phyloP scores from a whole-genome alignment of 1,140 invertebrate species.

The Latrodectus geometricus region DNA sequence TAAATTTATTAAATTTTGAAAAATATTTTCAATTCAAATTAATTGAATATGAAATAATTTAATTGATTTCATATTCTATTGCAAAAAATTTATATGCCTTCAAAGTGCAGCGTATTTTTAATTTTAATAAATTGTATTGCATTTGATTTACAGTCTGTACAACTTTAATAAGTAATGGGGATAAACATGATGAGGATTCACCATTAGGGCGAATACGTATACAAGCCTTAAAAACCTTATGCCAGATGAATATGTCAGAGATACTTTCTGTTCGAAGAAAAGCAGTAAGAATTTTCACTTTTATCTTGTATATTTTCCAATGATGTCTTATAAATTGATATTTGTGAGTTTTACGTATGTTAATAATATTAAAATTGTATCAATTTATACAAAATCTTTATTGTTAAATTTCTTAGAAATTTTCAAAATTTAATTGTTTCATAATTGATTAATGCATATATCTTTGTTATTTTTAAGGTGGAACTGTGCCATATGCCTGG shows the following conservation, averaged over 20 bases:
- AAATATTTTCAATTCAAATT: no score
- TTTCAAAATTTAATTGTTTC: neutral
- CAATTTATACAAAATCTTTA: neutral
- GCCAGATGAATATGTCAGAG: constrained; percentile 90
- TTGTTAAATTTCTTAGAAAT: neutral
- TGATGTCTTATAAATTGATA: neutral
- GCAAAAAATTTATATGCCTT: no score
- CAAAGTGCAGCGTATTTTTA: no score
- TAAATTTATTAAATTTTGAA: no score
- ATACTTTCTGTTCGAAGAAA: constrained; percentile 81
- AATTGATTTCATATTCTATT: no score
- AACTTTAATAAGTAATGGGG: constrained; percentile 86
- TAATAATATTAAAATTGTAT: neutral
- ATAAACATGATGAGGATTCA: constrained; percentile 86
- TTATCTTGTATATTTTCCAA: neutral
- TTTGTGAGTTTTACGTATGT: neutral
- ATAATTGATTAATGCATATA: neutral
- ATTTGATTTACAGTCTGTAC: constrained; percentile 78
- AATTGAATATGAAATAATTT: no score
- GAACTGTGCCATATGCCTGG: constrained; percentile 91
- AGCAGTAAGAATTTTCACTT: constrained; percentile 66
- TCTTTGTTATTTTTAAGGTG: constrained; percentile 71
- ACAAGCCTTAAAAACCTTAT: constrained; percentile 81
- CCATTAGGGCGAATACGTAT: constrained; percentile 78
- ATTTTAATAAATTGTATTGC: neutral